Conservation (phyloP, 2,888 invertebrate genomes). For the Drosophila monieri region DNA sequence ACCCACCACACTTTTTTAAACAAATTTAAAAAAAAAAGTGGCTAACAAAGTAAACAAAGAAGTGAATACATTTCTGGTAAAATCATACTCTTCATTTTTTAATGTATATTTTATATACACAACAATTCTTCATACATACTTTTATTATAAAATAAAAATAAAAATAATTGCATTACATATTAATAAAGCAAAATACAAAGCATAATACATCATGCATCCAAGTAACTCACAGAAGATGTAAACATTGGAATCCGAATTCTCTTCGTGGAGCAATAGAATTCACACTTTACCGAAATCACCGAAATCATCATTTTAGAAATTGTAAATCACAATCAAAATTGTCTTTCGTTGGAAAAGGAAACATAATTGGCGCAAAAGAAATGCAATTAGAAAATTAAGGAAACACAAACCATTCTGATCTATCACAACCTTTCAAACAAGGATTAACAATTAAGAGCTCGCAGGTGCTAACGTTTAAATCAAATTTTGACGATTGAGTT, state of each 20-base stretch:
- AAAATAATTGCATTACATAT: slow-evolving; percentile 66
- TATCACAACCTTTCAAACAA: slow-evolving; percentile 76
- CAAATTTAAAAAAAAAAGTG: background rate
- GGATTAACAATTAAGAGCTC: slow-evolving; percentile 56
- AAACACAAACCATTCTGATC: slow-evolving; percentile 64
- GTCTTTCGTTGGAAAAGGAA: slow-evolving; percentile 36
- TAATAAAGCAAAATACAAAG: slow-evolving; percentile 72
- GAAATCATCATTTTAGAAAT: slow-evolving; percentile 29
- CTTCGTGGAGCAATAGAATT: slow-evolving; percentile 7
- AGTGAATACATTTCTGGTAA: slow-evolving; percentile 20
- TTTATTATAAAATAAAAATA: slow-evolving; percentile 64
- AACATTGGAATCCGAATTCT: slow-evolving; percentile 38
- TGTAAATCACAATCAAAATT: slow-evolving; percentile 35
- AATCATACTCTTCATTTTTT: slow-evolving; percentile 67
- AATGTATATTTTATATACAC: slow-evolving; percentile 79
- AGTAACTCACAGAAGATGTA: slow-evolving; percentile 25
- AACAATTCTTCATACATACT: slow-evolving; percentile 66
- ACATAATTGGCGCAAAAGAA: slow-evolving; percentile 16
- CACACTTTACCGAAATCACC: slow-evolving; percentile 16
- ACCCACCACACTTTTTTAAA: background rate
- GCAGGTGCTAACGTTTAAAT: slow-evolving; percentile 36
- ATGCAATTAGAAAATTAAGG: slow-evolving; percentile 65
- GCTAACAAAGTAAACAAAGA: slow-evolving; percentile 21
- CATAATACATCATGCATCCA: slow-evolving; percentile 36
- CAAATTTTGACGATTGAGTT: slow-evolving; percentile 68